Base-by-base conservation (phyloP, 2,888 invertebrate genomes). In the Perithous albicinctus region DNA sequence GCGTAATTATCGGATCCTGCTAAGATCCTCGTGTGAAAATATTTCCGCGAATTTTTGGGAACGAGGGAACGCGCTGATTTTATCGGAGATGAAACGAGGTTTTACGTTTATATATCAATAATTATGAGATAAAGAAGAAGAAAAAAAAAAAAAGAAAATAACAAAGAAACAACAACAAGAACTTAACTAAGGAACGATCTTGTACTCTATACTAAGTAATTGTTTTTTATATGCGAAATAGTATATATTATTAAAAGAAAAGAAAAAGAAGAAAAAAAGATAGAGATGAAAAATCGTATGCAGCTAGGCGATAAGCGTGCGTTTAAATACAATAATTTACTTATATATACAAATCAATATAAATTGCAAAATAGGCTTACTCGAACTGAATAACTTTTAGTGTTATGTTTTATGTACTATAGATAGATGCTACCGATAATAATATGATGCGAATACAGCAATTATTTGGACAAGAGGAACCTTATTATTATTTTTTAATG, bases 211-310 rank as follows among this genome's bases (percentile, higher is more conserved):
- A 91, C 86, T 91, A 91, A 90, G 91, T 91, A 90, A 91, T 91
- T 91, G 91, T 91, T 91, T 91, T 90, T 91, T 91, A 91, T 89
- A 91, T 91, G 91, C 90, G 88, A 90, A 86, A 90, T 91, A 91
- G 90, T 90, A 90, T 91, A 88, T 85, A 90, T 89, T 87, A 89
- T 85, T 85, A 85, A 86, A 86, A 70, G 81, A 84, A 80, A 56
- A 73, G 64, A 5, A 51, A 15, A 63, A 80, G 48, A 72, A 41
- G 35, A 75, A 64, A 72, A 26, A 35, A 61, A 70, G 35, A 75
- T 29, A 63, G 38, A 61, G 48, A 61, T 82, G 83, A 84, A 86
- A 85, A 89, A 86, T 86, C 86, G 83, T 88, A 90, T 88, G 89
- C 88, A 87, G 88, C 86, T 89, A 88, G 86, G 77, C 85, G 85